Percentiles rank a stretch among this genome's conserved stretches.
Evolutionary conservation across 1,140 invertebrate species (phyloP).

Genomic region (Nymphalis io): DNA sequence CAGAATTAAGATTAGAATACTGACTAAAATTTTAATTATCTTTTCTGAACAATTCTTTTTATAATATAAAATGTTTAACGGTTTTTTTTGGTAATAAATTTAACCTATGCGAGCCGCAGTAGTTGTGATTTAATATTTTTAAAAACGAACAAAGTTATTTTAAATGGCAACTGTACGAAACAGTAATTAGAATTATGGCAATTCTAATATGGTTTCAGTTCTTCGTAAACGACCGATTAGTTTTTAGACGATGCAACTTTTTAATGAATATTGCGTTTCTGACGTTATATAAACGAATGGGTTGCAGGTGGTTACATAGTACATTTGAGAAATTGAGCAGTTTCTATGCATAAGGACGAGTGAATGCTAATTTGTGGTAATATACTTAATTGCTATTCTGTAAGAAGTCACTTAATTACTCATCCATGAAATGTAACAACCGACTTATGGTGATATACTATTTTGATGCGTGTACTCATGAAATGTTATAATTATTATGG

Average conservation of each 20-base stretch:
- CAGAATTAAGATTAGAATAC: too few species aligned
- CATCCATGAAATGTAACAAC: too few species aligned
- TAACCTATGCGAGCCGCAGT: too few species aligned
- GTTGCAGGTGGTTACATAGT: conserved; percentile 1
- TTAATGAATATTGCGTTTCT: conserved; percentile 12
- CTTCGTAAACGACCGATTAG: conserved; percentile 3
- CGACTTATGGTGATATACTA: too few species aligned
- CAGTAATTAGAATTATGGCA: neutral
- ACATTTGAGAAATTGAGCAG: neutral
- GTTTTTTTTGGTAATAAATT: too few species aligned
- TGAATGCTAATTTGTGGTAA: neutral
- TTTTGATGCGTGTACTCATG: too few species aligned
- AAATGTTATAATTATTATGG: too few species aligned
- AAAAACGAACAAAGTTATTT: neutral
- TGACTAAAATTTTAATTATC: too few species aligned
- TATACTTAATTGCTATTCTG: neutral
- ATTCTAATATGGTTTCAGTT: neutral
- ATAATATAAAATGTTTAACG: too few species aligned
- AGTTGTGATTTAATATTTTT: too few species aligned
- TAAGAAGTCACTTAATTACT: too few species aligned
- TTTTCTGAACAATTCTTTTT: too few species aligned
- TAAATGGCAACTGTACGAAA: neutral
- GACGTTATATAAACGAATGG: conserved; percentile 9
- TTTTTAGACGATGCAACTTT: conserved; percentile 15
- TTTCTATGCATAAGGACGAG: neutral